Evolutionary conservation across 2,797 vertebrate genomes (phyloP).

Genomic region (Aeoliscus strigatus): DNA sequence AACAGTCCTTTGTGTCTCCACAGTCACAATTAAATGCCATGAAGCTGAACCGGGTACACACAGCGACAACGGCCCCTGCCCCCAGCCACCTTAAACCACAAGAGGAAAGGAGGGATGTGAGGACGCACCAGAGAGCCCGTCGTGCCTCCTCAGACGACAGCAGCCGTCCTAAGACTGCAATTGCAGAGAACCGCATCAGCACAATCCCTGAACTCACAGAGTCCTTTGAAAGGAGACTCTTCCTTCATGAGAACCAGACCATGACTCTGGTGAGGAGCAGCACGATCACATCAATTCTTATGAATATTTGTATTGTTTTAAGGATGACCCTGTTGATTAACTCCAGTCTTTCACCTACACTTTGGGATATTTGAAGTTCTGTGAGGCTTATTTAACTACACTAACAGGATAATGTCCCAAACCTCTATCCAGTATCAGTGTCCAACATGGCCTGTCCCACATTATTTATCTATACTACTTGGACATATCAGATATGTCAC

Average conservation of each 20-base stretch:
- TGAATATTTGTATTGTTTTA: not conserved
- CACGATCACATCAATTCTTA: not conserved
- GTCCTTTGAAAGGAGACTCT: conserved; percentile 80
- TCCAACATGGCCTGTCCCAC: not conserved
- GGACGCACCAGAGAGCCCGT: conserved; percentile 63
- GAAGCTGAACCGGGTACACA: conserved; percentile 71
- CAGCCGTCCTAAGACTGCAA: conserved; percentile 52
- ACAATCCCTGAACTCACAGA: conserved; percentile 83
- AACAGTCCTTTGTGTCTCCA: conserved; percentile 12
- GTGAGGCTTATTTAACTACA: not conserved
- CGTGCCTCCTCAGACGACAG: conserved; percentile 74
- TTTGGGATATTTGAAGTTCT: not conserved
- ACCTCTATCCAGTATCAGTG: not conserved
- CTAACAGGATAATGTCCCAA: conserved; percentile 7
- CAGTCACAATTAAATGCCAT: conserved; percentile 82
- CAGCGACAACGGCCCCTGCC: conserved; percentile 56
- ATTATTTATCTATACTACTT: not conserved
- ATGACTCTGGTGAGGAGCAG: conserved; percentile 74
- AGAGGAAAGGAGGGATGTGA: conserved; percentile 73
- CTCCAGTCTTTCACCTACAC: not conserved
- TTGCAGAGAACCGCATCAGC: conserved; percentile 67
- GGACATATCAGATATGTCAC: not conserved
- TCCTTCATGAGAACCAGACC: conserved; percentile 69
- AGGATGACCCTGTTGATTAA: not conserved
- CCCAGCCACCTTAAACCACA: conserved; percentile 70